Evolutionary conservation across 2,888 invertebrate species (phyloP).

Genomic region (Timema cristinae): DNA sequence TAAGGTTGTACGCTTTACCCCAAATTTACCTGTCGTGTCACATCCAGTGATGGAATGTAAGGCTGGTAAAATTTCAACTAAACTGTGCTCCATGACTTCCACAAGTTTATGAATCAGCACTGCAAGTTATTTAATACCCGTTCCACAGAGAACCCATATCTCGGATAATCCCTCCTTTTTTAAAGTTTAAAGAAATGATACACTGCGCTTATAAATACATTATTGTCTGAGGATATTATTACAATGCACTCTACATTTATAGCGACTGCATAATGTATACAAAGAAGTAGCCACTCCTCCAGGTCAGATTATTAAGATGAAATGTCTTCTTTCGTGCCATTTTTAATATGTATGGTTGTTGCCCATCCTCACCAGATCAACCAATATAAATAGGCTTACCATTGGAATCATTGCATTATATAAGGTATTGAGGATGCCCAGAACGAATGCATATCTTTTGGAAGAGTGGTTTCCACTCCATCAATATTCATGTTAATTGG

Average conservation of each 20-base stretch:
- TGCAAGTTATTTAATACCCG: not conserved
- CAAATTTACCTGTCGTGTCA: not conserved
- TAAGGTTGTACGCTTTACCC: slow-evolving; percentile 1
- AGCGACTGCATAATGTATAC: not conserved
- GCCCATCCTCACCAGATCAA: not conserved
- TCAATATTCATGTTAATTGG: not conserved
- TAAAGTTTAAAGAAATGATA: slow-evolving; percentile 6
- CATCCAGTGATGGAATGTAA: slow-evolving; percentile 11
- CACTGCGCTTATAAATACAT: not conserved
- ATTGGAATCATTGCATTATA: not conserved
- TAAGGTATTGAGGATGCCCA: not conserved
- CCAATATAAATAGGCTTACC: not conserved
- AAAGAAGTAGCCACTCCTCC: not conserved
- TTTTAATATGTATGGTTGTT: not conserved
- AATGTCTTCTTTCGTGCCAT: not conserved
- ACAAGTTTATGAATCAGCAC: not conserved
- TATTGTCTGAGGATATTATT: not conserved
- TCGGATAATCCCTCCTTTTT: not conserved
- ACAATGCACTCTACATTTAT: not conserved
- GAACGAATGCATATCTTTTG: not conserved
- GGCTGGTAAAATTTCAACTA: not conserved
- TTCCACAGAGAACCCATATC: slow-evolving; percentile 1
- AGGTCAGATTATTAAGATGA: not conserved
- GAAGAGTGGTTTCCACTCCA: not conserved
- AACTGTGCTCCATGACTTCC: not conserved